Conservation (phyloP, 2,888 invertebrate genomes). For the Cheilosia grossa region DNA sequence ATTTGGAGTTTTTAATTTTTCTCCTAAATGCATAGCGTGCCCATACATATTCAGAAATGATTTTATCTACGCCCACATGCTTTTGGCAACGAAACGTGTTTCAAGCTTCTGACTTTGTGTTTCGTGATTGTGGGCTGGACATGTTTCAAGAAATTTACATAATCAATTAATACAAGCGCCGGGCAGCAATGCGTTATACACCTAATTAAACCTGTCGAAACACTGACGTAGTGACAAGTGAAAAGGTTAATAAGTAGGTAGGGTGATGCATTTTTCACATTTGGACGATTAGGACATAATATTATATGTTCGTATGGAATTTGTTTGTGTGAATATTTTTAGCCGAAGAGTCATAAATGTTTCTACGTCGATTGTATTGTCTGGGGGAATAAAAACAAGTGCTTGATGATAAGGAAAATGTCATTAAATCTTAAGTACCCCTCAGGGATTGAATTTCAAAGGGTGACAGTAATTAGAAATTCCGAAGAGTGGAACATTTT, state of each 20-base stretch:
- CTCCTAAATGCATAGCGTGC: background rate
- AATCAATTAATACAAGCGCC: slow-evolving; percentile 9
- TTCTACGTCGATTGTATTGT: too few relatives aligned
- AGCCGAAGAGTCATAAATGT: too few relatives aligned
- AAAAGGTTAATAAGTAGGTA: background rate
- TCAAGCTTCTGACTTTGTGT: background rate
- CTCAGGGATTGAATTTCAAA: too few relatives aligned
- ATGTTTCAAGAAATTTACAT: slow-evolving; percentile 9
- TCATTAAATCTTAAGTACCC: too few relatives aligned
- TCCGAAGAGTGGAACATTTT: too few relatives aligned
- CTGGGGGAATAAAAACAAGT: too few relatives aligned
- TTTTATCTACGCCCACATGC: slow-evolving; percentile 4
- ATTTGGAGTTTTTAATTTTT: background rate
- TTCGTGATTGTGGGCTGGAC: background rate
- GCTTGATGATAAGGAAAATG: too few relatives aligned
- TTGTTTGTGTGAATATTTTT: too few relatives aligned
- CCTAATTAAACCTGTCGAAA: slow-evolving; percentile 16
- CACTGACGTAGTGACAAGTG: background rate
- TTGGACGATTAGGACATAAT: too few relatives aligned
- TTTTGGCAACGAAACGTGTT: background rate
- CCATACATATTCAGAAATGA: background rate
- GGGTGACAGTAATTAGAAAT: too few relatives aligned
- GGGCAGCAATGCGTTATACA: slow-evolving; percentile 3
- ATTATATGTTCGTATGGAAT: too few relatives aligned
- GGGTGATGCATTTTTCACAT: too few relatives aligned